Percentiles rank a stretch among this genome's conserved stretches.
phyloP scores from a whole-genome alignment of 1,140 invertebrate species.

The Argopecten irradians region DNA sequence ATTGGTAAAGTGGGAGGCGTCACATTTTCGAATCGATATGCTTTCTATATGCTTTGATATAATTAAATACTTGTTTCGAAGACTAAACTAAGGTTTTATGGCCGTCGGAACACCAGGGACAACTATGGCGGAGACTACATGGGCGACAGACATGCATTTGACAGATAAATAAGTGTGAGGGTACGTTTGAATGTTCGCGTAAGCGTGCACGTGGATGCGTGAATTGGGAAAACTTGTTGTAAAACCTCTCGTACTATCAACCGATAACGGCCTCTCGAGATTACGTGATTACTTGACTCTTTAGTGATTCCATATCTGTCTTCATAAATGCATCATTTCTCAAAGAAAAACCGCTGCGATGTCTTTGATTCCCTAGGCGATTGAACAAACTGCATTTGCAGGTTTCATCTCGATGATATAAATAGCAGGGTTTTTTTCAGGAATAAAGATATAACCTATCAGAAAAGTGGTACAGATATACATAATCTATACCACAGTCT shows the following conservation, averaged over 20 bases:
- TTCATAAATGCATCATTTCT: neutral
- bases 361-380: neutral
- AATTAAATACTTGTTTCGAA: slow-evolving; percentile 19
- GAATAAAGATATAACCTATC: neutral
- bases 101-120: neutral
- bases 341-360: neutral
- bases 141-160: neutral
- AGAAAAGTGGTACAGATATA: neutral
- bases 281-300: neutral
- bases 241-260: neutral
- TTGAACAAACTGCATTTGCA: neutral
- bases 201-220: neutral
- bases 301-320: neutral
- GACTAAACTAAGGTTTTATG: neutral
- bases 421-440: neutral
- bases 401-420: neutral
- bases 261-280: neutral
- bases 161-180: slow-evolving; percentile 4
- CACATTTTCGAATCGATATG: neutral
- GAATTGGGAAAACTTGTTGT: neutral
- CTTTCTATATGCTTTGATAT: slow-evolving; percentile 23
- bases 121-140: neutral
- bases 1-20: neutral
- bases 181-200: slow-evolving; percentile 6
- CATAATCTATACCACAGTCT: neutral